Conservation (phyloP, 2,113 vertebrate species). For the Procapra przewalskii region DNA sequence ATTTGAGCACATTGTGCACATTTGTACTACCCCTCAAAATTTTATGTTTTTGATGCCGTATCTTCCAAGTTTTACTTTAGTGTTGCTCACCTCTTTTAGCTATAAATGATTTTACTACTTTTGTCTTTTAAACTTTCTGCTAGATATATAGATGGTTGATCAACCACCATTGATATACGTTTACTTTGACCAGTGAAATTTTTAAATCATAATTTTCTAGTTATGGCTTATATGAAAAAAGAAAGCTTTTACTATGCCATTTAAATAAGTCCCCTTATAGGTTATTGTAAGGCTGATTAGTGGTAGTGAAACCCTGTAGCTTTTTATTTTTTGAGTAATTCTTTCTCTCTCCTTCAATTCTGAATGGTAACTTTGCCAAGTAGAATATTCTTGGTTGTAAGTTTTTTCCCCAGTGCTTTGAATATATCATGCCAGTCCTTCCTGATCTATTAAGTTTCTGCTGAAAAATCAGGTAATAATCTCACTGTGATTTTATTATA, state of each 20-base stretch:
- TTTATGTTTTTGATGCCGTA: neutral
- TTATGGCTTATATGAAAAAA: neutral
- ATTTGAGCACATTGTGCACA: neutral
- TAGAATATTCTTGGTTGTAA: neutral
- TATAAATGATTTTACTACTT: neutral
- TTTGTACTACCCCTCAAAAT: neutral
- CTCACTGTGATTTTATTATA: neutral
- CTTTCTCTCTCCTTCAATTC: neutral
- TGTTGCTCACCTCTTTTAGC: neutral
- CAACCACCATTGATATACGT: neutral
- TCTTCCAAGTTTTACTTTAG: neutral
- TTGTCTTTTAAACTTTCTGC: neutral
- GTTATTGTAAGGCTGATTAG: neutral
- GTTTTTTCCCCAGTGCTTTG: neutral
- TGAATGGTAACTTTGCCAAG: neutral
- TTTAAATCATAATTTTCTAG: neutral
- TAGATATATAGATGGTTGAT: neutral
- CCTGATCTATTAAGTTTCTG: neutral
- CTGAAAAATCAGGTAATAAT: neutral
- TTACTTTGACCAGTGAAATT: neutral
- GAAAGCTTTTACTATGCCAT: neutral
- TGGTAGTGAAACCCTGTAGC: neutral
- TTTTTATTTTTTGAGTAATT: neutral
- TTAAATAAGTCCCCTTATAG: neutral
- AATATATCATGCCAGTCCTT: neutral